A percentile compares a stretch with the other conserved stretches of the same genome.
phyloP scores from a whole-genome alignment of 2,888 invertebrate species.

The Hemistola chrysoprasaria region DNA sequence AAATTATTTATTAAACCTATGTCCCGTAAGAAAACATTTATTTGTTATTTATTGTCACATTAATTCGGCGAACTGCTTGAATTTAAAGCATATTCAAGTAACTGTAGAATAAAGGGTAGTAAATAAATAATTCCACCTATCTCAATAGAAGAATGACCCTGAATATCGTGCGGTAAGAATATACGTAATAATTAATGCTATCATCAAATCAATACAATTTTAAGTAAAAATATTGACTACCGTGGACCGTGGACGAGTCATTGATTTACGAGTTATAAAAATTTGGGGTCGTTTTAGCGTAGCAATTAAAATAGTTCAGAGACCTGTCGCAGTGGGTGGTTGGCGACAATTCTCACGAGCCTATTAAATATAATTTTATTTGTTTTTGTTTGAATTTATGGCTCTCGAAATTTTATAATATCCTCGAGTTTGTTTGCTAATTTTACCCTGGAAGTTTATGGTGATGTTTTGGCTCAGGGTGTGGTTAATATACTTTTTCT shows the following conservation, averaged over 20 bases:
- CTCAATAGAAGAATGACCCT: too few relatives aligned
- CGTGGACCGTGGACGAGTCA: constrained; percentile 63
- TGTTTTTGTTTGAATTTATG: constrained; percentile 63
- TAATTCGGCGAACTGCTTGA: too few relatives aligned
- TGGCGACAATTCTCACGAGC: constrained; percentile 79
- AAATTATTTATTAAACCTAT: too few relatives aligned
- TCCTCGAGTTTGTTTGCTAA: constrained; percentile 50
- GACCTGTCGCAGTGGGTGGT: constrained; percentile 76
- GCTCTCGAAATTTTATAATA: constrained; percentile 33
- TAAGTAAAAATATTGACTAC: constrained; percentile 44
- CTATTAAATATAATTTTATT: constrained; percentile 80
- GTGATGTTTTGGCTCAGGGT: constrained; percentile 17
- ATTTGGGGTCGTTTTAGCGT: constrained; percentile 71
- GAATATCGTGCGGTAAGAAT: too few relatives aligned
- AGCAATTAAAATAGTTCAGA: constrained; percentile 80
- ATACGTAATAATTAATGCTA: too few relatives aligned
- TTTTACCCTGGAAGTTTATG: constrained; percentile 39
- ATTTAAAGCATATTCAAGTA: too few relatives aligned
- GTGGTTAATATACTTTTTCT: not conserved
- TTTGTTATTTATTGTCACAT: too few relatives aligned
- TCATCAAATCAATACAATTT: too few relatives aligned
- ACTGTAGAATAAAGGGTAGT: too few relatives aligned
- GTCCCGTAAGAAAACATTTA: too few relatives aligned
- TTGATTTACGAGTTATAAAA: constrained; percentile 78
- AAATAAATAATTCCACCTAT: too few relatives aligned